These are phyloP conservation scores for Sclerurus mexicanus DNA, from an alignment of 2,113 vertebrate genomes.

Conservation along the genomic window DNA sequence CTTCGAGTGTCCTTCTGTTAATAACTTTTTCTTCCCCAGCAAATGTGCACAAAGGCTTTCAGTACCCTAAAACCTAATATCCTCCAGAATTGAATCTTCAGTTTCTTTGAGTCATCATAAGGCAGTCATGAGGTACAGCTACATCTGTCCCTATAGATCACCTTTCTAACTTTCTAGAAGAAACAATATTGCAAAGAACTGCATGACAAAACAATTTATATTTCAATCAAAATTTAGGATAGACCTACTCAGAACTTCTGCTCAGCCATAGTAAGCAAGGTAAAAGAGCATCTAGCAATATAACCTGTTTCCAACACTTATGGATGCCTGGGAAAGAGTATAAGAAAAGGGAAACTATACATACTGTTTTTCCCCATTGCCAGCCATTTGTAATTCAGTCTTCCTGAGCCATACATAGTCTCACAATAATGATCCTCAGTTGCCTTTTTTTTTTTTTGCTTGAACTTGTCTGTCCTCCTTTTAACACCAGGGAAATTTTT, in stretches of 20 bases:
- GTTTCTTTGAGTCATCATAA: neutral
- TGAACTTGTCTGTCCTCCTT: neutral
- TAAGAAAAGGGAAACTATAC: neutral
- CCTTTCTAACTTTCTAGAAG: neutral
- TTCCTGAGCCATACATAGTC: neutral
- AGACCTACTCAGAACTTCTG: neutral
- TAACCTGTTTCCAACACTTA: neutral
- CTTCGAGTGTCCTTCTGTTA: no score
- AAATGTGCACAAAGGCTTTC: accelerated
- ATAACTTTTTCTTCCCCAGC: no score
- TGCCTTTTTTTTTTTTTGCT: neutral
- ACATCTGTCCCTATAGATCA: neutral
- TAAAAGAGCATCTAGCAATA: neutral
- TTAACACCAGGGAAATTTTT: neutral
- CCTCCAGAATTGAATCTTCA: neutral
- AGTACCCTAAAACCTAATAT: neutral
- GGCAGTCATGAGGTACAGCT: neutral
- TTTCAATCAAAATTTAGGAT: neutral
- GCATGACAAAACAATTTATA: neutral
- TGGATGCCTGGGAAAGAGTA: neutral
- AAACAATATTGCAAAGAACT: neutral
- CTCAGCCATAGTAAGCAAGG: neutral
- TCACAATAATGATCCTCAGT: neutral
- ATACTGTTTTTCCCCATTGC: neutral
- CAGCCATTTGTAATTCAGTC: neutral